Evolutionary conservation across 64 coral and sea anemone genomes (phyloP), one percentile per base, ranked within the genome.

Genomic region (Astreopora myriophthalma): DNA sequence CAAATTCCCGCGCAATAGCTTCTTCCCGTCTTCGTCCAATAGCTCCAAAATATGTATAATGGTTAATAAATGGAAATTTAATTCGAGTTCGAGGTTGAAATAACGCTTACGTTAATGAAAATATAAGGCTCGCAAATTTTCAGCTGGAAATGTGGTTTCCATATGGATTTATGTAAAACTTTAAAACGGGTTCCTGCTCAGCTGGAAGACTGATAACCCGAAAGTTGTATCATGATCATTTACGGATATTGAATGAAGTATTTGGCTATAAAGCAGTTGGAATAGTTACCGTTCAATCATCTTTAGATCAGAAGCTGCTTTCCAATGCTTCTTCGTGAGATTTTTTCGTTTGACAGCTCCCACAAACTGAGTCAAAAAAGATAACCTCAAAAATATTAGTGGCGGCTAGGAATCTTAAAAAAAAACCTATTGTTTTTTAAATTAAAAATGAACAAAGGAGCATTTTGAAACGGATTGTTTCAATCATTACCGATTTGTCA

Each of bases 371-470:
- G 6, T 44, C 6, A 44, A 44, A 11, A 44, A 8, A 44, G 6
- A 44, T 44, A 44, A 44, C 11, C 40, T 8, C 40, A 44, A 44
- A 8, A n/a, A 11, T 61, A 34, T 79, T 31, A 79, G 25, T 79
- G 30, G 24, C 28, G 49, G 8, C 31, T 83, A 38, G 52, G 32
- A 22, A 38, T 57, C 57, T 83, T 38, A 55, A 3, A 14, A 19
- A 17, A 60, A 37, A 22, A 51, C 25, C 44, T 64, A 25, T 63
- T 83, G 52, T 83, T 83, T 39, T 83, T 37, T 7, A 38, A 83
- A 83, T 64, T 83, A 20, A 32, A 83, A 64, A 34, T 66, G 79
- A 83, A 64, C 58, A 83, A 26, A 83, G 34, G 19, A 8, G 27
- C 1, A 38, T 64, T 55, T 23, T n/a, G 79, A 23, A 31, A 24